Conservation (phyloP, 2,113 vertebrate species). For the Struthidea cinerea region DNA sequence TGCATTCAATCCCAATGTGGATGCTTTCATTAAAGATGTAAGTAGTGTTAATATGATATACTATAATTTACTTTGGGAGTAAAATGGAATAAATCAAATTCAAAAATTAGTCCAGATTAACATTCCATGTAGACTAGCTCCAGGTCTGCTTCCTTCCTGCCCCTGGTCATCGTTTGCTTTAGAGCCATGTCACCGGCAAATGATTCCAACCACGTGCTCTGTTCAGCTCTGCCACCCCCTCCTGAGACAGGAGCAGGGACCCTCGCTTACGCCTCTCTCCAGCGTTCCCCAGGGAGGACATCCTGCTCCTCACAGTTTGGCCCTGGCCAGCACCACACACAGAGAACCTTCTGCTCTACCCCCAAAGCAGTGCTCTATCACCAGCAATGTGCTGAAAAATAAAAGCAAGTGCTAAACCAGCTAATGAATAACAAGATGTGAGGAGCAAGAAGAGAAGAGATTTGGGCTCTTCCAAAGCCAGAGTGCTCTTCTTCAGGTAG, state of each 20-base stretch:
- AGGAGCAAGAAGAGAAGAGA: background rate
- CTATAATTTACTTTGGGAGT: background rate
- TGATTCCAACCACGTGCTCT: background rate
- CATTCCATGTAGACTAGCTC: background rate
- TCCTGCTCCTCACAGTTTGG: background rate
- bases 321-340: background rate
- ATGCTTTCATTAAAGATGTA: background rate
- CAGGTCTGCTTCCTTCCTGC: background rate
- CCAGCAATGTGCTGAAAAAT: background rate
- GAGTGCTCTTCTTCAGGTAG: background rate
- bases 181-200: background rate
- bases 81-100: background rate
- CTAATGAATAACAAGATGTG: background rate
- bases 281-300: background rate
- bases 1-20: background rate
- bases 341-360: background rate
- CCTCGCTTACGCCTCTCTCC: accelerated
- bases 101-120: background rate
- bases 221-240: background rate
- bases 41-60: background rate
- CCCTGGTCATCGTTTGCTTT: background rate
- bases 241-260: background rate
- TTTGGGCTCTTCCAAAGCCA: background rate
- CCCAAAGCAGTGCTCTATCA: background rate
- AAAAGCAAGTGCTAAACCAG: background rate